These are phyloP conservation scores for Melanostoma mellinum DNA, from an alignment of 2,888 invertebrate genomes.

Conservation along the genomic window DNA sequence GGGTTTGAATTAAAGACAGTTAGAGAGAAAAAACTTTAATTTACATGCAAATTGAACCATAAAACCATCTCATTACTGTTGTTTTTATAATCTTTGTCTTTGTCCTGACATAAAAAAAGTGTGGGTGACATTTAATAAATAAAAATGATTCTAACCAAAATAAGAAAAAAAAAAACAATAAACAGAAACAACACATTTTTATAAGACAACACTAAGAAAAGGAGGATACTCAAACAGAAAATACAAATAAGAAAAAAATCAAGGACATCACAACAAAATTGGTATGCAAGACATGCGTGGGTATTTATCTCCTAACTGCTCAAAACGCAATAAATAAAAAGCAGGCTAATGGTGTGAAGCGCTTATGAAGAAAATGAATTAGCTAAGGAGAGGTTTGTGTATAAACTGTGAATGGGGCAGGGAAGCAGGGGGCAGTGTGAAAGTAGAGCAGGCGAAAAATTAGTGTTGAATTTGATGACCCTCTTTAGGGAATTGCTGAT, in stretches of 20 bases:
- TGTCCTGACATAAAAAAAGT: conserved; percentile 4
- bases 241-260: conserved; percentile 10
- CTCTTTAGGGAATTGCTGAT: too few relatives aligned
- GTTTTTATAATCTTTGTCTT: neutral
- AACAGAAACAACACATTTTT: neutral
- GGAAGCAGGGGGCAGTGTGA: too few relatives aligned
- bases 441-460: too few relatives aligned
- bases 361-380: neutral
- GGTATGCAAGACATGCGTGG: conserved; percentile 11
- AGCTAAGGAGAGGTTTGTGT: conserved; percentile 8
- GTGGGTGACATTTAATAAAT: conserved; percentile 3
- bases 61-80: conserved; percentile 14
- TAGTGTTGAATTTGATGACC: too few relatives aligned
- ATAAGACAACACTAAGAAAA: neutral
- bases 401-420: too few relatives aligned
- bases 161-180: neutral
- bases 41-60: conserved; percentile 23
- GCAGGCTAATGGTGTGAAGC: conserved; percentile 24
- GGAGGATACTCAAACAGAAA: neutral
- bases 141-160: conserved; percentile 1
- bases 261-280: conserved; percentile 22
- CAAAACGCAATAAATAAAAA: conserved; percentile 16
- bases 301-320: conserved; percentile 22
- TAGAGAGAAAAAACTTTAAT: neutral
- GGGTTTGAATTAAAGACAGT: neutral